Conservation (phyloP, 2,113 vertebrate genomes). For the Onychorhynchus coronatus region DNA sequence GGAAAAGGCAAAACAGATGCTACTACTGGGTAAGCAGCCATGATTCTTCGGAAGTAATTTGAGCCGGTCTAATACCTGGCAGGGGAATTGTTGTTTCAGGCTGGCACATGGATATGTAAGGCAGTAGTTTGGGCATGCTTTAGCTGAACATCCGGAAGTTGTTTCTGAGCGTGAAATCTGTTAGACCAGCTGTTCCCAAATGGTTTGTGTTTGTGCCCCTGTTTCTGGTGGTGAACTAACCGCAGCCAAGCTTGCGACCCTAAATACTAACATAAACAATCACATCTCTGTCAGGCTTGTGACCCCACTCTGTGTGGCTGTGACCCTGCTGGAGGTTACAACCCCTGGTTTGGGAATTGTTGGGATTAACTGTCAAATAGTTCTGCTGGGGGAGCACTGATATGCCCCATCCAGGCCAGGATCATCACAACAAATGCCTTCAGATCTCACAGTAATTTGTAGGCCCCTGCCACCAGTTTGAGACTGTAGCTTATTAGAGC, state of each 20-base stretch:
- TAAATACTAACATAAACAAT: constrained; percentile 45
- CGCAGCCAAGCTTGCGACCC: neutral
- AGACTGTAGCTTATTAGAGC: constrained; percentile 49
- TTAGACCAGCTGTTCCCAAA: constrained; percentile 56
- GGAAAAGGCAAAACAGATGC: neutral
- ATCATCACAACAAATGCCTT: constrained; percentile 58
- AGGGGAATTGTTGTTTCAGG: constrained; percentile 13
- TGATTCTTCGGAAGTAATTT: neutral
- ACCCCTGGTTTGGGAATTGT: neutral
- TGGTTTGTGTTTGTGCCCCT: constrained; percentile 41
- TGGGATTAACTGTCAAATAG: neutral
- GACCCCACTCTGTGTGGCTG: neutral
- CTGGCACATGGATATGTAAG: neutral
- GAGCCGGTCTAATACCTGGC: neutral
- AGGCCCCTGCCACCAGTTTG: neutral
- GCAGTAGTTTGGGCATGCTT: neutral
- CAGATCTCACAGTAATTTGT: constrained; percentile 62
- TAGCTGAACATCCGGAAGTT: neutral
- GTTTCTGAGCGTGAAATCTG: constrained; percentile 2
- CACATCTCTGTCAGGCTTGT: constrained; percentile 15
- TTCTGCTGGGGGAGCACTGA: neutral
- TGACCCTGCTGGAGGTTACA: constrained; percentile 54
- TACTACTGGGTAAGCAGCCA: neutral
- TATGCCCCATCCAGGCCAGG: neutral
- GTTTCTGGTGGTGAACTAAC: constrained; percentile 24